Base-by-base conservation (phyloP, 2,797 vertebrate genomes). In the Argyrosomus regius region DNA sequence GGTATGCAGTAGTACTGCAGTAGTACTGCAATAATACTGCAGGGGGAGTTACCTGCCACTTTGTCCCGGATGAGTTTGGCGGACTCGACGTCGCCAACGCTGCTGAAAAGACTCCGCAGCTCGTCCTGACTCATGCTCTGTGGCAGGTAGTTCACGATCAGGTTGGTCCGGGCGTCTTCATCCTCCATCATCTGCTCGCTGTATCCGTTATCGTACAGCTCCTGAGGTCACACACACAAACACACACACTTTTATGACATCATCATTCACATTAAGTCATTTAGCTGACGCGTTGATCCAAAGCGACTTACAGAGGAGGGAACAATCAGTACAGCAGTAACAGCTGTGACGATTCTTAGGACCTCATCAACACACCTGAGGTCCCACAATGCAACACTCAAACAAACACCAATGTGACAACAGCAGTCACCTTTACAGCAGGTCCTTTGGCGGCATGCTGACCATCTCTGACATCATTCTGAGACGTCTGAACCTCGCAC, bases 81-180 rank as follows among this genome's bases (percentile, higher is more conserved):
- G 0, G 98, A 98, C 82, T 99, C 98, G 0, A 99, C 97, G 57
- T 99, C 97, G 0, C 98, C 98, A 0, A 99, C 98, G 70, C 97
- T 99, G 95, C 97, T 98, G 88, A 99, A 99, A 10, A 99, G 95
- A 78, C 97, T 98, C 24, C 97, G 95, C 17, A 99, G 87, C 69
- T 99, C 98, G 75, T 99, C 98, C 91, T 99, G 98, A 0, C 96
- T 97, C 98, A 99, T 99, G 93, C 97, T 99, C 95, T 99, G 98
- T 17, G 98, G 98, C 88, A 99, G 96, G 94, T 99, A 99, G 95
- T 99, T 99, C 58, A 99, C 97, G 43, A 99, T 99, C 83, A 99
- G 89, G 92, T 99, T 99, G 18, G 98, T 99, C 89, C 97, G 96
- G 24, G 95, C 93, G 26, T 99, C 97, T 45, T 98, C 97, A 64